Evolutionary conservation across 2,888 invertebrate genomes (phyloP).

Genomic region (Furcula furcula): DNA sequence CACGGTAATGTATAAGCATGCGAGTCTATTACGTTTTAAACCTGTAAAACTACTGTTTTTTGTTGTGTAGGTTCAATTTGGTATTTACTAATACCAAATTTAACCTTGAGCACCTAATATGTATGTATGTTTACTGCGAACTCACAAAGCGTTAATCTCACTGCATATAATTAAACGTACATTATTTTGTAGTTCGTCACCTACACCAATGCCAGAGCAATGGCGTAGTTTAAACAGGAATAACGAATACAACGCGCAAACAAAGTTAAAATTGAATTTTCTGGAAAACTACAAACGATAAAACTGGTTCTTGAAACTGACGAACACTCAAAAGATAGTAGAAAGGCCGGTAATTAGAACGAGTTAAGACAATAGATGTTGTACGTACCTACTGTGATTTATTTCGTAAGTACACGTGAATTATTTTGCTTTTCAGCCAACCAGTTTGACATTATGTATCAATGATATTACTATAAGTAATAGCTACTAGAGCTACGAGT

Average conservation of each 20-base stretch:
- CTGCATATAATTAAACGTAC: conserved; percentile 39
- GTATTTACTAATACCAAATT: too few species aligned
- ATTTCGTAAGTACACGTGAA: too few species aligned
- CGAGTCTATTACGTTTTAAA: too few species aligned
- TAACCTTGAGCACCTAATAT: too few species aligned
- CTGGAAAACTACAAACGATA: conserved; percentile 30
- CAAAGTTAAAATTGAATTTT: conserved; percentile 29
- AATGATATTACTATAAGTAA: too few species aligned
- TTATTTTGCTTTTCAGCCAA: too few species aligned
- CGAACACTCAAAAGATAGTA: conserved; percentile 26
- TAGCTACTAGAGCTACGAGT: too few species aligned
- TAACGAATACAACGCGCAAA: conserved; percentile 36
- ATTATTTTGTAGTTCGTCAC: conserved; percentile 44
- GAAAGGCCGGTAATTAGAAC: conserved; percentile 18
- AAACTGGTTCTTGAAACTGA: conserved; percentile 25
- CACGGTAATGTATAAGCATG: too few species aligned
- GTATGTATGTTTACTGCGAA: conserved; percentile 37
- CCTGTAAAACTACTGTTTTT: too few species aligned
- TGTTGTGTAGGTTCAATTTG: too few species aligned
- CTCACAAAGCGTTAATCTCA: conserved; percentile 23
- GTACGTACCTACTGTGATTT: conserved; percentile 6
- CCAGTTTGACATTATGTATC: too few species aligned
- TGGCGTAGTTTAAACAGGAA: conserved; percentile 33
- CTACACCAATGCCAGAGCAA: conserved; percentile 40
- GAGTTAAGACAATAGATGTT: conserved; percentile 9